Evolutionary conservation across 2,888 invertebrate species (phyloP).

Genomic region (Habrosyne pyritoides): DNA sequence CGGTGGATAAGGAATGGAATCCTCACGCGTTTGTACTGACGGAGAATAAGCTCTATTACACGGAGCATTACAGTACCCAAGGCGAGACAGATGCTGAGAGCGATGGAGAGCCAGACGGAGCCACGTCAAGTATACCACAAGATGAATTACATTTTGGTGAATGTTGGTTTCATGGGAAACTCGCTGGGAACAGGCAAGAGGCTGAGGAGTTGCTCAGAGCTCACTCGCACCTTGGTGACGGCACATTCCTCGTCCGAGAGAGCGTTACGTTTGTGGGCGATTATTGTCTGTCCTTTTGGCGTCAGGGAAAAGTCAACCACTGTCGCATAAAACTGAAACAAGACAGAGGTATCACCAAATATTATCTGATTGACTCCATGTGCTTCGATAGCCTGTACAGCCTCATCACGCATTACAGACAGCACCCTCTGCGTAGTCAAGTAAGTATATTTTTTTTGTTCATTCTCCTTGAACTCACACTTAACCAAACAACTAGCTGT

Average conservation of each 20-base stretch:
- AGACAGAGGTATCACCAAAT: slow-evolving; percentile 94
- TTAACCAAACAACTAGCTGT: too few relatives aligned
- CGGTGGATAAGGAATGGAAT: slow-evolving; percentile 94
- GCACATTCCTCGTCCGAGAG: slow-evolving; percentile 95
- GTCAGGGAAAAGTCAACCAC: slow-evolving; percentile 94
- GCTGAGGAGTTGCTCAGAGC: slow-evolving; percentile 90
- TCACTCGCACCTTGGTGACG: slow-evolving; percentile 93
- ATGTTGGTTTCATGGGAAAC: slow-evolving; percentile 96
- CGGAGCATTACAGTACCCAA: slow-evolving; percentile 85
- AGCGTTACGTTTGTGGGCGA: slow-evolving; percentile 98
- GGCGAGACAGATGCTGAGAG: slow-evolving; percentile 83
- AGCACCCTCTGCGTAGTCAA: slow-evolving; percentile 92
- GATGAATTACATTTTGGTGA: slow-evolving; percentile 96
- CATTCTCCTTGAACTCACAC: too few relatives aligned
- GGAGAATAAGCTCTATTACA: slow-evolving; percentile 93
- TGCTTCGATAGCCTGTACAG: slow-evolving; percentile 96
- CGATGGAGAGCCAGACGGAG: slow-evolving; percentile 84
- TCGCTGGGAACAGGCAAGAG: slow-evolving; percentile 91
- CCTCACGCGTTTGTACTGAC: slow-evolving; percentile 97
- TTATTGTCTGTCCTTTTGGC: slow-evolving; percentile 97
- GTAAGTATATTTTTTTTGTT: slow-evolving; percentile 57
- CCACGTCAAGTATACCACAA: slow-evolving; percentile 87
- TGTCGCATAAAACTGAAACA: slow-evolving; percentile 95
- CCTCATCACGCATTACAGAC: slow-evolving; percentile 94
- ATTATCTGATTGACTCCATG: slow-evolving; percentile 93